Conservation (phyloP, 2,888 invertebrate species). For the Tiliacea aurago region DNA sequence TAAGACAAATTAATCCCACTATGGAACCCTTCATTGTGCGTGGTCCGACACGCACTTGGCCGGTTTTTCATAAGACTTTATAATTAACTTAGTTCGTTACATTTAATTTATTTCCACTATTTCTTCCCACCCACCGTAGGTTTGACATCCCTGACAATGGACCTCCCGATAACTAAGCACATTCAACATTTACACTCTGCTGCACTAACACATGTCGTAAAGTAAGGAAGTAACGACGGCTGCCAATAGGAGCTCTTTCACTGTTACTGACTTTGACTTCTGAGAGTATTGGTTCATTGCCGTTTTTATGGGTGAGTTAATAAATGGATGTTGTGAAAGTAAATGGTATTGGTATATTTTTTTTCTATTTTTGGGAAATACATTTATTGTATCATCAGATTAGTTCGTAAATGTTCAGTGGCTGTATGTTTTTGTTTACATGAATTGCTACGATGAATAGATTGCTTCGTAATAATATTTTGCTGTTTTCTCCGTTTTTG, state of each 20-base stretch:
- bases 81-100: no score
- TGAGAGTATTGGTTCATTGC: slow-evolving; percentile 6
- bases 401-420: slow-evolving; percentile 5
- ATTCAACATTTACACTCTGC: slow-evolving; percentile 52
- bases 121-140: no score
- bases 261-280: slow-evolving; percentile 20
- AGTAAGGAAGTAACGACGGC: slow-evolving; percentile 40
- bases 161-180: slow-evolving; percentile 44
- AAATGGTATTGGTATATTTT: background rate
- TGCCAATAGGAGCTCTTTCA: slow-evolving; percentile 40
- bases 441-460: no score
- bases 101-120: no score
- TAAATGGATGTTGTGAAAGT: background rate
- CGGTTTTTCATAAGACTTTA: no score
- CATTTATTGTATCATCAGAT: background rate
- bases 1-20: no score
- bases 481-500: background rate
- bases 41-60: no score
- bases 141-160: slow-evolving; percentile 14
- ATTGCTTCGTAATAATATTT: background rate
- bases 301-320: slow-evolving; percentile 39
- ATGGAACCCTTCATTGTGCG: no score
- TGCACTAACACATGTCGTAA: slow-evolving; percentile 58
- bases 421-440: background rate
- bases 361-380: background rate